Base-by-base conservation (phyloP, 2,797 vertebrate genomes). In the Masticophis lateralis region DNA sequence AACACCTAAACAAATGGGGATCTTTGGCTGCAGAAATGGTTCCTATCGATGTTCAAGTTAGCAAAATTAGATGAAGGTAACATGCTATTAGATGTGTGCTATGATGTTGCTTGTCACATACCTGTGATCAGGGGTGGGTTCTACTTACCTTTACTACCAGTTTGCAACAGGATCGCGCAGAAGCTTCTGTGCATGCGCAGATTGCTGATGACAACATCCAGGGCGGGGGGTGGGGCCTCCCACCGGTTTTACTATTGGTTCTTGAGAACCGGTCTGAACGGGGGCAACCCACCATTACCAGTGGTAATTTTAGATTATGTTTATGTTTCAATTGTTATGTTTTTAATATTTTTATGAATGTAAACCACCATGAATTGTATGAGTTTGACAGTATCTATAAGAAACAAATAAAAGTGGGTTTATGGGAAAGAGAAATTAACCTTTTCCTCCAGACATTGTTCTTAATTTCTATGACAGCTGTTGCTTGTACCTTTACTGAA, bases 201-300 rank as follows among this genome's bases (percentile, higher is more conserved):
- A 7, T 47, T 1, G 6, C 47, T 47, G 47, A 47, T 7, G 47
- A 47, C 47, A 47, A 47, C 47, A 47, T 47, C 6, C 47, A 0
- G 47, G 47, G 47, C 6, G 0, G 47, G 1, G 47, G 47, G 47
- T 1, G 47, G 47, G 4, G 1, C 47, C 6, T 47, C 47, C 47
- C 1, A 1, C 47, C 0, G 47, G 47, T 47, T 47, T 47, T 47
- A 47, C 47, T 47, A 47, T 6, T 0, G 0, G 1, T 47, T 47
- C 5, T 47, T 47, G 47, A 0, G 47, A 47, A 47, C 47, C 47
- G 1, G 47, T 47, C 47, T 6, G 0, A 47, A 47, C 47, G 47
- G 47, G 47, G 47, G 47, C 47, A 47, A 47, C 7, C 6, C 47
- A 47, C 47, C 4, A 47, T 6, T 47, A 6, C 18, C 16, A 18